Evolutionary conservation across 2,113 vertebrate species (phyloP).

Genomic region (Thomomys bottae): DNA sequence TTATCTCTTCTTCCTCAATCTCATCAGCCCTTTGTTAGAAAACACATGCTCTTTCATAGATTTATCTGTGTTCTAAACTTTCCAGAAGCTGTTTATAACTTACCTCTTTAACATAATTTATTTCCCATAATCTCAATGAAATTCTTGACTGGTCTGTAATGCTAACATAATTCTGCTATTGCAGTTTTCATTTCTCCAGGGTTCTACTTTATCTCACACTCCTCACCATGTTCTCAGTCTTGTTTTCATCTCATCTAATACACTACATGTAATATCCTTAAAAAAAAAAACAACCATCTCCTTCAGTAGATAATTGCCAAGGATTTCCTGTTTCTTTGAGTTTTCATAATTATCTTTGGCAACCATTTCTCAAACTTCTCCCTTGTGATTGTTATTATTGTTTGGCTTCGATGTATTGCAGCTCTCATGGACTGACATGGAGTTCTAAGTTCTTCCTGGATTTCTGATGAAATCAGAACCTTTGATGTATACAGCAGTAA

Average conservation of each 20-base stretch:
- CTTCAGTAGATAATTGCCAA: neutral
- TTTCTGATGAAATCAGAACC: neutral
- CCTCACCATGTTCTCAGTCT: neutral
- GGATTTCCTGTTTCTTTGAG: neutral
- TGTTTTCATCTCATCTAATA: slow-evolving; percentile 17
- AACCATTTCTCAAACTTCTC: neutral
- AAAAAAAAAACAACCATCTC: neutral
- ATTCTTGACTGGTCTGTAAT: neutral
- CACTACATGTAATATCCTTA: slow-evolving; percentile 15
- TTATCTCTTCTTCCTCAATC: neutral
- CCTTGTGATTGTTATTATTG: neutral
- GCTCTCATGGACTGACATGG: no score
- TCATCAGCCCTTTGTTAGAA: neutral
- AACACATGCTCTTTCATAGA: neutral
- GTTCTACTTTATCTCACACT: neutral
- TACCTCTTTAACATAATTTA: neutral
- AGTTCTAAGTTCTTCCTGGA: neutral
- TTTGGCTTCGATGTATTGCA: neutral
- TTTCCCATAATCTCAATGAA: neutral
- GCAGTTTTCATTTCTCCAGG: neutral
- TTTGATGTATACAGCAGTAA: neutral
- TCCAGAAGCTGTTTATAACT: neutral
- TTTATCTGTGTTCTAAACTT: neutral
- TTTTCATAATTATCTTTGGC: neutral
- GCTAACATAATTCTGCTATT: neutral